Base-by-base conservation (phyloP, 2,113 vertebrate genomes). In the Ursus arctos region DNA sequence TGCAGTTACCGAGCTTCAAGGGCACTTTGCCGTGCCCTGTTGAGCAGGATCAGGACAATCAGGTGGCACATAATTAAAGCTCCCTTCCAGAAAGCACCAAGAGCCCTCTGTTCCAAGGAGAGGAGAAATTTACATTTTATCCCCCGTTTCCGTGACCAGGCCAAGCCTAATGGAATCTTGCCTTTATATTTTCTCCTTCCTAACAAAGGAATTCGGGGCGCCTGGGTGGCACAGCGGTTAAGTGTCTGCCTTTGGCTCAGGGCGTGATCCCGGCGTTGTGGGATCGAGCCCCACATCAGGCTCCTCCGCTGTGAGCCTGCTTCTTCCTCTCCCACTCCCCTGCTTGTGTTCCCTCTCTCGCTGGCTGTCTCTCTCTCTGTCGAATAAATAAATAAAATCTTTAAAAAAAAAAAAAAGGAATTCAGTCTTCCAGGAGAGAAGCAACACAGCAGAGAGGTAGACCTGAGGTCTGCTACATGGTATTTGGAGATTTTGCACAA, bases 71-170 rank as follows among this genome's bases (percentile, higher is more conserved):
- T 57, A 81, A 89, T 47, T 40, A 67, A 67, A 22, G 53, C 16
- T 92, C 24, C n/a, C 31, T 83, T 82, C 19, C 5, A 88, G 91
- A 84, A 96, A 96, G 57, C 14, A 81, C 12, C 8, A 79, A 80
- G 43, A 91, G 36, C 36, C 22, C 22, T 84, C 88, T 88, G 51
- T 53, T 93, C 4, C 24, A 69, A 77, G 61, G 49, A 79, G 4
- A 91, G 63, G 21, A 69, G 31, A 96, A 51, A 81, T 77, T 91
- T 51, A 91, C 87, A 80, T 71, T 87, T 80, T 76, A 36, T 47
- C n/a, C 21, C 49, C 9, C 4, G 21, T 80, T 57, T 86, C 36
- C 11, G 31, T 71, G 24, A 79, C 4, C 21, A 72, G 33, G 24
- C 40, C 1, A 49, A 19, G 24, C 19, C 15, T 94, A 74, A 55